Conservation (phyloP, 2,888 invertebrate genomes). For the Perizoma affinitatum region DNA sequence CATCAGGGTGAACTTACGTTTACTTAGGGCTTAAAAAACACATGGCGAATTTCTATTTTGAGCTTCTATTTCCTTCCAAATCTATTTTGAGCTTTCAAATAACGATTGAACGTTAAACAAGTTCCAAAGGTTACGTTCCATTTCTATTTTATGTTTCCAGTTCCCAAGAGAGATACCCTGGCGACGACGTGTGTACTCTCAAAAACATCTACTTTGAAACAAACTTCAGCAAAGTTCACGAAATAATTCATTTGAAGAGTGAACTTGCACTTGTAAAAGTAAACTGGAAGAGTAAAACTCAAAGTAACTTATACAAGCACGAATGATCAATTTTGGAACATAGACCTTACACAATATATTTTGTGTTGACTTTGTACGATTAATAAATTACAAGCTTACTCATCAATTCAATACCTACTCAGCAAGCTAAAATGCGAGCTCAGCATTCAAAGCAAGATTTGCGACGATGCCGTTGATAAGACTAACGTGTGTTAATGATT, state of each 20-base stretch:
- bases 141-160: constrained; percentile 35
- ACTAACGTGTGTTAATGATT: constrained; percentile 27
- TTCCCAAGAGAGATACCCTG: constrained; percentile 32
- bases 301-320: no score
- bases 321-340: no score
- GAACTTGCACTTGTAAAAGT: background rate
- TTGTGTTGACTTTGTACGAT: no score
- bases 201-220: constrained; percentile 17
- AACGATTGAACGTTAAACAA: constrained; percentile 5
- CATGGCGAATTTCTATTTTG: no score
- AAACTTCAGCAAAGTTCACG: constrained; percentile 10
- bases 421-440: constrained; percentile 22
- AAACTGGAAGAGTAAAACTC: no score
- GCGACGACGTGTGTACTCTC: constrained; percentile 23
- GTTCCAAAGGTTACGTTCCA: constrained; percentile 24
- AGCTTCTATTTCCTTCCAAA: no score
- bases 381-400: background rate
- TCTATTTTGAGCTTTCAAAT: no score
- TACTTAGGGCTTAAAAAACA: background rate
- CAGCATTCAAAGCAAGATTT: constrained; percentile 24
- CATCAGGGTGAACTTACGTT: constrained; percentile 2
- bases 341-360: no score
- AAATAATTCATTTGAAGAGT: constrained; percentile 14
- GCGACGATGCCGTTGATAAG: constrained; percentile 21
- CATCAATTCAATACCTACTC: constrained; percentile 22